Percentiles rank a stretch among this genome's conserved stretches.
phyloP scores from a whole-genome alignment of 2,888 invertebrate species.

The Hirtodrosophila histrioides region DNA sequence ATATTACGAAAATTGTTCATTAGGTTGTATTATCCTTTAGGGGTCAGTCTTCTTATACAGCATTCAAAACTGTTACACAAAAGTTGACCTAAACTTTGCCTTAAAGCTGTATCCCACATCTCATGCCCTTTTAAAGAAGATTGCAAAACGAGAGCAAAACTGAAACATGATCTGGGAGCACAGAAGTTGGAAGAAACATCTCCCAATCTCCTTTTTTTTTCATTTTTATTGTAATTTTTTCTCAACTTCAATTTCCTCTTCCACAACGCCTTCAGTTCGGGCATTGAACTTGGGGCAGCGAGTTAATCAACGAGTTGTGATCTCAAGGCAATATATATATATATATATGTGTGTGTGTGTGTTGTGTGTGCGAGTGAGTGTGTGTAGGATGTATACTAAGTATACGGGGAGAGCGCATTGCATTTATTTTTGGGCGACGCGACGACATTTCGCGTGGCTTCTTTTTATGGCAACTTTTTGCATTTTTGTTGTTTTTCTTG shows the following conservation, averaged over 20 bases:
- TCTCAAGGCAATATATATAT: slow-evolving; percentile 44
- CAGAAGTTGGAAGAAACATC: slow-evolving; percentile 38
- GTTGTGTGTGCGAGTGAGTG: slow-evolving; percentile 18
- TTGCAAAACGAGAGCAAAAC: slow-evolving; percentile 25
- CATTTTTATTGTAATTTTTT: slow-evolving; percentile 26
- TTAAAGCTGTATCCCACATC: too few species aligned
- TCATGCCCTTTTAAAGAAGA: slow-evolving; percentile 6
- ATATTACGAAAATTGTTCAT: too few species aligned
- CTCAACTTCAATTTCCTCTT: slow-evolving; percentile 63
- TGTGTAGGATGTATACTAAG: slow-evolving; percentile 52
- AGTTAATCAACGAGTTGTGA: slow-evolving; percentile 66
- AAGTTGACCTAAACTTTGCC: too few species aligned
- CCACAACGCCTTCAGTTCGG: slow-evolving; percentile 59
- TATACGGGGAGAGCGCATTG: slow-evolving; percentile 58
- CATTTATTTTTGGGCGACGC: slow-evolving; percentile 77
- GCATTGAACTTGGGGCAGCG: slow-evolving; percentile 62
- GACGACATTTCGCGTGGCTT: slow-evolving; percentile 57
- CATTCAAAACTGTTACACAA: too few species aligned
- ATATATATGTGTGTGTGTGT: slow-evolving; percentile 12
- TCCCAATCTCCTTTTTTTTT: slow-evolving; percentile 17
- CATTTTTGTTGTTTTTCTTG: slow-evolving; percentile 44
- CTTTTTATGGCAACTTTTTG: slow-evolving; percentile 76
- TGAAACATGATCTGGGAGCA: slow-evolving; percentile 51
- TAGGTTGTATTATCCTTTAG: too few species aligned
- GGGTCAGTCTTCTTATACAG: too few species aligned